Evolutionary conservation across 2,888 invertebrate species (phyloP).

Genomic region (Acleris sparsana): DNA sequence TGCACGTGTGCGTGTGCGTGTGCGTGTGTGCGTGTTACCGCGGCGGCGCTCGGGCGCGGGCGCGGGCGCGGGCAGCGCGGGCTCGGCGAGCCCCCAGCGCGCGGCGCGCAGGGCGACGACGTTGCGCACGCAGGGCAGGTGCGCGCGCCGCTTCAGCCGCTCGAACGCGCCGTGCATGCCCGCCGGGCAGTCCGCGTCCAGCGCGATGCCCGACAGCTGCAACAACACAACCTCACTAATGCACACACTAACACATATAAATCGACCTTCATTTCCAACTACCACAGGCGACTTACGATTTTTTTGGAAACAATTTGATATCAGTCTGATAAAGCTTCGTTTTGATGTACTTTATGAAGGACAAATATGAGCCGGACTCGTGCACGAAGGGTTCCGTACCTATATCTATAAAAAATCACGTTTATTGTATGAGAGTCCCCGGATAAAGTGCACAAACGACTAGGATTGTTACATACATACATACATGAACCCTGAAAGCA

Average conservation of each 20-base stretch:
- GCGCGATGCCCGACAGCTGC: conserved; percentile 77
- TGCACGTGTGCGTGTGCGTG: too few species aligned
- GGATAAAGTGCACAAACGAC: too few species aligned
- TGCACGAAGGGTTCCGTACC: too few species aligned
- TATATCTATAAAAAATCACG: too few species aligned
- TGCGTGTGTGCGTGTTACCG: conserved; percentile 2
- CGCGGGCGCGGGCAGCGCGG: conserved; percentile 46
- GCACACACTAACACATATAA: neutral
- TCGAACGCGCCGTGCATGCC: conserved; percentile 78
- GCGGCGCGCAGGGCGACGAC: conserved; percentile 72
- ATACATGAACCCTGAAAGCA: too few species aligned
- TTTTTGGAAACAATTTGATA: too few species aligned
- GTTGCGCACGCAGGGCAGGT: conserved; percentile 64
- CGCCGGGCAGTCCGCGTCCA: conserved; percentile 78
- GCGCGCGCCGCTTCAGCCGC: conserved; percentile 68
- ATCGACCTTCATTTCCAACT: neutral
- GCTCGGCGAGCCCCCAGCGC: conserved; percentile 77
- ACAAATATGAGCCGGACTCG: too few species aligned
- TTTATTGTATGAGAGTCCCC: too few species aligned
- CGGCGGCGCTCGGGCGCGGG: conserved; percentile 37
- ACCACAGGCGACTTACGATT: too few species aligned
- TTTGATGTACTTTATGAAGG: too few species aligned
- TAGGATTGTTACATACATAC: too few species aligned
- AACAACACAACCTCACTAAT: neutral
- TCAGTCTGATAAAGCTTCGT: too few species aligned